Percentiles rank a stretch among this genome's conserved stretches.
Conservation (phyloP, 2,113 vertebrate species). For the Nothobranchius furzeri region DNA sequence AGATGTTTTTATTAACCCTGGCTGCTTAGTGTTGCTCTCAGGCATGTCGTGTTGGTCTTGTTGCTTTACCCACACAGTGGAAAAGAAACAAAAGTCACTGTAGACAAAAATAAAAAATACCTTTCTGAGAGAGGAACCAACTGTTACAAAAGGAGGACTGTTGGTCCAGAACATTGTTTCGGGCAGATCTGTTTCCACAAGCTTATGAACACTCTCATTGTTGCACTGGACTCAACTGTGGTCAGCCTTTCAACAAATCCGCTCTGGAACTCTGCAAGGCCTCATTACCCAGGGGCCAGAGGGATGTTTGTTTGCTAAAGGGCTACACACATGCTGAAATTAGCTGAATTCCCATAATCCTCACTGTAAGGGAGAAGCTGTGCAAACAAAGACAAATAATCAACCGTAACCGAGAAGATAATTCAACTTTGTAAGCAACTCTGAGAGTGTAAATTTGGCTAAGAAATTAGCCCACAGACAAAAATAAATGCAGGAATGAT, state of each 20-base stretch:
- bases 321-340: neutral
- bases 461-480: neutral
- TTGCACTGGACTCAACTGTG: neutral
- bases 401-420: neutral
- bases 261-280: neutral
- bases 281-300: neutral
- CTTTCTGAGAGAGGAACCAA: neutral
- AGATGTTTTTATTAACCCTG: too few species aligned
- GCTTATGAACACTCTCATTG: neutral
- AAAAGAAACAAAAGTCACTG: neutral
- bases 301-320: neutral
- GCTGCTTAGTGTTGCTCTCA: neutral
- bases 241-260: neutral
- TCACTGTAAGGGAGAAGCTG: neutral
- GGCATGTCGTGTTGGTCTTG: neutral
- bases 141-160: neutral
- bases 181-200: neutral
- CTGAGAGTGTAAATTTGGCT: neutral
- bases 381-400: neutral
- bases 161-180: neutral
- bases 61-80: neutral
- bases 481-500: neutral
- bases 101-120: neutral
- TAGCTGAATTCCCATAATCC: slow-evolving; percentile 5
- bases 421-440: neutral